Conservation (phyloP, 2,113 vertebrate genomes). For the Xiphorhynchus elegans region DNA sequence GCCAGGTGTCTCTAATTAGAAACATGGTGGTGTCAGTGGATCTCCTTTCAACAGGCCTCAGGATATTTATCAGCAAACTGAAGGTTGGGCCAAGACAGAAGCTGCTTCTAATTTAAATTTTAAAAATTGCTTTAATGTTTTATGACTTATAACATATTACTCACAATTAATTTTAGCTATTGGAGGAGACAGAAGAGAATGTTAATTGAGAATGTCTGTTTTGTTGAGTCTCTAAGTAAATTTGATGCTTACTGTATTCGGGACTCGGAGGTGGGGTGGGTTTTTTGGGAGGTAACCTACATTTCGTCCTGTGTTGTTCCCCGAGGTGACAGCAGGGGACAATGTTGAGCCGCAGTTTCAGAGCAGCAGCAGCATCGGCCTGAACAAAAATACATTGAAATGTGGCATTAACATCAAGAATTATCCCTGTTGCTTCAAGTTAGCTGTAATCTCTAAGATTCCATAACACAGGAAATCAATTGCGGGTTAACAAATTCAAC, state of each 20-base stretch:
- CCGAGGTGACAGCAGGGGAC: constrained; percentile 83
- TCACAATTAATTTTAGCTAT: constrained; percentile 68
- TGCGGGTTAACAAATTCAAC: constrained; percentile 82
- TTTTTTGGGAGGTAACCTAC: background rate
- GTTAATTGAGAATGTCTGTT: constrained; percentile 43
- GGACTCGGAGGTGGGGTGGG: background rate
- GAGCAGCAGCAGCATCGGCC: background rate
- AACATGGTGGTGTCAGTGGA: constrained; percentile 61
- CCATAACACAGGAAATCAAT: constrained; percentile 81
- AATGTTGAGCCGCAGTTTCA: constrained; percentile 85
- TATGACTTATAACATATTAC: constrained; percentile 69
- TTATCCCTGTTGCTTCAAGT: constrained; percentile 79
- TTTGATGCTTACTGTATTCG: background rate
- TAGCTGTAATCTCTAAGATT: constrained; percentile 77
- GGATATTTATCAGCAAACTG: constrained; percentile 68
- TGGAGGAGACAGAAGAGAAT: constrained; percentile 59
- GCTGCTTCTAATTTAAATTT: constrained; percentile 76
- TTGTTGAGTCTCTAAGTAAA: background rate
- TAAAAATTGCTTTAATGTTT: constrained; percentile 61
- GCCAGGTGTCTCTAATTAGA: constrained; percentile 67
- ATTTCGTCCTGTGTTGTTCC: background rate
- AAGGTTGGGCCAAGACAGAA: constrained; percentile 61
- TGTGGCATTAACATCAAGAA: constrained; percentile 71
- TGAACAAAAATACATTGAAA: constrained; percentile 65
- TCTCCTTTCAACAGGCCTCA: constrained; percentile 64